Evolutionary conservation across 2,888 invertebrate species (phyloP).

Genomic region (Rotaria macrura): DNA sequence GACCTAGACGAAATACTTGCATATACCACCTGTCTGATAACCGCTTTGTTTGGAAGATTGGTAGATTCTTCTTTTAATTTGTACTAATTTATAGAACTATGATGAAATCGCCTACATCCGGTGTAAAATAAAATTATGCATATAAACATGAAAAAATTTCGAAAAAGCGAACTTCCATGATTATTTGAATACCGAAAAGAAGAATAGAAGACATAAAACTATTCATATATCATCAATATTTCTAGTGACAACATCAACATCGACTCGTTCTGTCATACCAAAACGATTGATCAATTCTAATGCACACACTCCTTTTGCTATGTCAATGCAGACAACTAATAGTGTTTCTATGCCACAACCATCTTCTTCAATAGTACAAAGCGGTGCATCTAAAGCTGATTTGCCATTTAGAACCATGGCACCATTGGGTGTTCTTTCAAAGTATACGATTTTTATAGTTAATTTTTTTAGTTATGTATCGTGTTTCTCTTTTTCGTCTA

Average conservation of each 20-base stretch:
- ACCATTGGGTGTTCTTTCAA: slow-evolving; percentile 9
- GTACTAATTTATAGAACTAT: too few relatives aligned
- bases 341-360: neutral
- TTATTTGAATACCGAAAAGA: too few relatives aligned
- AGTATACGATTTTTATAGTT: neutral
- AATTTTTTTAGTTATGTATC: neutral
- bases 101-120: too few relatives aligned
- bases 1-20: too few relatives aligned
- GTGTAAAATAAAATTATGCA: too few relatives aligned
- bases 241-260: neutral
- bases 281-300: neutral
- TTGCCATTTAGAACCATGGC: neutral
- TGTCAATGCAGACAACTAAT: neutral
- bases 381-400: slow-evolving; percentile 11
- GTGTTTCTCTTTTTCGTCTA: neutral
- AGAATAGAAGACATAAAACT: too few relatives aligned
- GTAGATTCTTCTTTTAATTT: too few relatives aligned
- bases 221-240: neutral
- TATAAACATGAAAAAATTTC: too few relatives aligned
- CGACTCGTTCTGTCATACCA: neutral
- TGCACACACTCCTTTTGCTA: neutral
- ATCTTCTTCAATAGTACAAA: neutral
- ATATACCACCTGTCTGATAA: too few relatives aligned
- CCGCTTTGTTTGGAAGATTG: too few relatives aligned
- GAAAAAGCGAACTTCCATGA: too few relatives aligned